These are phyloP conservation scores for Falco peregrinus DNA, from an alignment of 2,797 vertebrate species.

Conservation along the genomic window DNA sequence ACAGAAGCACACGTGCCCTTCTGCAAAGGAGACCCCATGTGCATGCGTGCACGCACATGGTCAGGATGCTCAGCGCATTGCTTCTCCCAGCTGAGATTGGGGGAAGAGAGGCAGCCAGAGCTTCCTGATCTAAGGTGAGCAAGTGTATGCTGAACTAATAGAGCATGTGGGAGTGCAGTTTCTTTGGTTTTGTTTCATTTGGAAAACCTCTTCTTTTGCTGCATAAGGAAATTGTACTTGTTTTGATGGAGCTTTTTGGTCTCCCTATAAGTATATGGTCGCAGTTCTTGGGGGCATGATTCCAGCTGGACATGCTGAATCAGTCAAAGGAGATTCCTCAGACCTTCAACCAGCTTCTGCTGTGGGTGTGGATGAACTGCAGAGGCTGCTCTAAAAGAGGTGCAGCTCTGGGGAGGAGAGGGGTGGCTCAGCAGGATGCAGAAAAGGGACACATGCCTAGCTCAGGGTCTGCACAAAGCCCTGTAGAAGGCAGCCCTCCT, in stretches of 20 bases:
- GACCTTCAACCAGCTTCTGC: neutral
- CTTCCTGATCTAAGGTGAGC: neutral
- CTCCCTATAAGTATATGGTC: neutral
- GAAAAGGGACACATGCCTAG: neutral
- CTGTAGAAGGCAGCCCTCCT: neutral
- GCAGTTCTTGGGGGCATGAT: neutral
- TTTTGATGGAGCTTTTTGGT: neutral
- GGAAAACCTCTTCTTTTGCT: neutral
- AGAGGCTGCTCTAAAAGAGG: neutral
- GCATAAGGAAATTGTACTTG: neutral
- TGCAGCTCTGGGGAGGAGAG: neutral
- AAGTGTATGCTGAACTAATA: rapidly evolving
- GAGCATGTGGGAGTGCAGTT: neutral
- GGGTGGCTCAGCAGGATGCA: neutral
- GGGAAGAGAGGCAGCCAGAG: neutral
- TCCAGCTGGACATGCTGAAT: neutral
- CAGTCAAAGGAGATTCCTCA: neutral
- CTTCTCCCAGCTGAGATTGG: neutral
- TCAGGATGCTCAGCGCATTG: rapidly evolving
- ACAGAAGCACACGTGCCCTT: neutral
- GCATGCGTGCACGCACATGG: neutral
- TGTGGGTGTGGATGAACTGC: neutral
- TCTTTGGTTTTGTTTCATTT: neutral
- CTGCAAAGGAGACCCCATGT: neutral
- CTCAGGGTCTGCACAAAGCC: neutral